A percentile compares a stretch with the other conserved stretches of the same genome.
Conservation (phyloP, 2,888 invertebrate genomes). For the Dolichomitus sp. region DNA sequence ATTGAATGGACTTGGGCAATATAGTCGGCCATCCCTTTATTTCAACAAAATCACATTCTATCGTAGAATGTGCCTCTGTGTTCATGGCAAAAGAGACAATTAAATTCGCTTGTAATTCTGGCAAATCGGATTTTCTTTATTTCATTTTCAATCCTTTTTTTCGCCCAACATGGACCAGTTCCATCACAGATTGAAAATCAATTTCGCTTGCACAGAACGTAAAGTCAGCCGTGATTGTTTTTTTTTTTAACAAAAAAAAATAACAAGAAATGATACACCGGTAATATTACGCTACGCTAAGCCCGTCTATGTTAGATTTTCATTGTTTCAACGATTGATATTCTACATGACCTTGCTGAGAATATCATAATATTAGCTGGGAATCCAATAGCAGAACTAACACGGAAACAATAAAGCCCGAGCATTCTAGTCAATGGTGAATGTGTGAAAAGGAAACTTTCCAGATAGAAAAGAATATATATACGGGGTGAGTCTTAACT, state of each 20-base stretch:
- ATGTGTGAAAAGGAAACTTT: background rate
- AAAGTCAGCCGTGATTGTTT: constrained; percentile 2
- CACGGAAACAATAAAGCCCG: background rate
- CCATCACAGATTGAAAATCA: constrained; percentile 2
- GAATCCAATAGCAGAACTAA: background rate
- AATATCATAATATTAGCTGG: no score
- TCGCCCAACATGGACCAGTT: background rate
- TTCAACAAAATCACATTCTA: constrained; percentile 9
- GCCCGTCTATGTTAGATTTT: no score
- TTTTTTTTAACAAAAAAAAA: background rate
- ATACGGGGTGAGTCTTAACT: no score
- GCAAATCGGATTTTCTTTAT: constrained; percentile 9
- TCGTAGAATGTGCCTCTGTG: no score
- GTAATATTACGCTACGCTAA: no score
- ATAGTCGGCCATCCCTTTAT: background rate
- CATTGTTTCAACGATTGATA: no score
- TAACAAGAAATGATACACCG: background rate
- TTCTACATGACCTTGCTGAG: no score
- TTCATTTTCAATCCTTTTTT: constrained; percentile 22
- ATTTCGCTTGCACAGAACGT: constrained; percentile 6
- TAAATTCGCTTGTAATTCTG: constrained; percentile 14
- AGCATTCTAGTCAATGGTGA: background rate
- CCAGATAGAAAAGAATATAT: no score
- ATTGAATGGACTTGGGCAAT: constrained; percentile 7
- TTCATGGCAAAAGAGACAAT: constrained; percentile 12